Conservation (phyloP, 2,888 invertebrate species). For the Eurois occulta region DNA sequence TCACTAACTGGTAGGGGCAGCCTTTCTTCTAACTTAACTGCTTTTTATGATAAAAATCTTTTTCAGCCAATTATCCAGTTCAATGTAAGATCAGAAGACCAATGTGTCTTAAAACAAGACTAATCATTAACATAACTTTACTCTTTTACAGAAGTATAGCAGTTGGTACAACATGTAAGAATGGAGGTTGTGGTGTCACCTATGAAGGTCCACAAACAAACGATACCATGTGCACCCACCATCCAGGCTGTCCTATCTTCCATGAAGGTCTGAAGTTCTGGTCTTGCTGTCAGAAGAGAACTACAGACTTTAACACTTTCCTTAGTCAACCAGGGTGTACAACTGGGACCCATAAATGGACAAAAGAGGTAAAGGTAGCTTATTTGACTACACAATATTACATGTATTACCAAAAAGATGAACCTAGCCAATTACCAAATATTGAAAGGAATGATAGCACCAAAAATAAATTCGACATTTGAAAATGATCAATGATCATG, state of each 20-base stretch:
- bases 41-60: not conserved
- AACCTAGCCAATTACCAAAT: not conserved
- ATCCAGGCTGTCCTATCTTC: slow-evolving; percentile 97
- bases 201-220: slow-evolving; percentile 93
- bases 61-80: not conserved
- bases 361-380: slow-evolving; percentile 89
- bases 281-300: slow-evolving; percentile 98
- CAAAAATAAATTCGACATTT: not conserved
- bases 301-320: slow-evolving; percentile 98
- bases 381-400: not conserved
- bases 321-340: slow-evolving; percentile 97
- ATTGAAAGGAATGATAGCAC: not conserved
- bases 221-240: slow-evolving; percentile 93
- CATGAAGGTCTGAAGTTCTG: slow-evolving; percentile 99
- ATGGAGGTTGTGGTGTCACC: slow-evolving; percentile 94
- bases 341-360: slow-evolving; percentile 96
- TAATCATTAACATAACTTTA: not conserved
- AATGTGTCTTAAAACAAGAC: not conserved
- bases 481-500: not conserved
- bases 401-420: not conserved
- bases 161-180: slow-evolving; percentile 96
- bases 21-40: not conserved
- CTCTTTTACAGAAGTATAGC: slow-evolving; percentile 84
- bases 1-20: not conserved
- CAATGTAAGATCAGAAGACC: not conserved